Percentiles rank a stretch among this genome's conserved stretches.
Conservation (phyloP, 2,888 invertebrate genomes). For the Sympetrum striolatum region DNA sequence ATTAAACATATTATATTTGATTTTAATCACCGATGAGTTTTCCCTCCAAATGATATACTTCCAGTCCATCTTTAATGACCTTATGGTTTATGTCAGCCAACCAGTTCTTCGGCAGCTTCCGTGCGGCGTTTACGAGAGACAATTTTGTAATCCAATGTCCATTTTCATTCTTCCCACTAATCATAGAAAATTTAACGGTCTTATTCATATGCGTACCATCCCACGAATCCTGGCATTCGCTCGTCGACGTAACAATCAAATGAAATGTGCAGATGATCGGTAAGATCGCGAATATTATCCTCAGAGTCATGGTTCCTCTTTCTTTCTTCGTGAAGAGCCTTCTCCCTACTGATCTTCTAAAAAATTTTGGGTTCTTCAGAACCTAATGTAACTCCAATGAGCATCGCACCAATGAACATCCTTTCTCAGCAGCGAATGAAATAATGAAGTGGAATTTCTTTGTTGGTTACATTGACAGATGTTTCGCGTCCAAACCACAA, state of each 20-base stretch:
- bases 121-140: not conserved
- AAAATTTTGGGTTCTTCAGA: not conserved
- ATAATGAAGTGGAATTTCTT: no score
- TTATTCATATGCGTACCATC: not conserved
- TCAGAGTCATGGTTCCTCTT: not conserved
- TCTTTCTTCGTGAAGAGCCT: not conserved
- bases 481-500: no score
- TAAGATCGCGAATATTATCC: not conserved
- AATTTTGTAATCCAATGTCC: constrained; percentile 1
- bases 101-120: not conserved
- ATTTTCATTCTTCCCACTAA: not conserved
- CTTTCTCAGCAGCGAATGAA: no score
- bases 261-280: not conserved
- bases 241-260: not conserved
- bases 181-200: not conserved
- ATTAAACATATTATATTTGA: no score
- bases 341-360: no score
- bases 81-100: not conserved
- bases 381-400: no score
- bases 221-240: not conserved
- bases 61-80: not conserved
- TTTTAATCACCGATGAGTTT: not conserved
- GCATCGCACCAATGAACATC: no score
- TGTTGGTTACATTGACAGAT: no score
- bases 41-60: not conserved